Evolutionary conservation across 2,888 invertebrate species (phyloP).

Genomic region (Capitulum mitella): DNA sequence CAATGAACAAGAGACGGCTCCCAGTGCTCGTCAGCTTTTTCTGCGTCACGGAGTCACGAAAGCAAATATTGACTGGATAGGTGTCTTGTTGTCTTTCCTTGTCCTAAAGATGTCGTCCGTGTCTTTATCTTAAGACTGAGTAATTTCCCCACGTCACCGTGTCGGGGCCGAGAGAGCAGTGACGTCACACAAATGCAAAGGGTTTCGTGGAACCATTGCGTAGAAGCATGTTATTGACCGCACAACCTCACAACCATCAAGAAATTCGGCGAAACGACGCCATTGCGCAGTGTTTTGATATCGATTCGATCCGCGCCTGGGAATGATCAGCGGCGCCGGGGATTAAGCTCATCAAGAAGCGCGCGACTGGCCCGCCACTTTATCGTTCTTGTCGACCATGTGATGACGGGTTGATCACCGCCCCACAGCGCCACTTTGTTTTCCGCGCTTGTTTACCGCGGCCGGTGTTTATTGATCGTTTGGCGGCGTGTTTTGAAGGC

Average conservation of each 20-base stretch:
- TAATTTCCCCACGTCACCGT: too few species aligned
- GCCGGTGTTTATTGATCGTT: not conserved
- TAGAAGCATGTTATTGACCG: too few species aligned
- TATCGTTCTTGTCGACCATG: not conserved
- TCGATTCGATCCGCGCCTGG: too few species aligned
- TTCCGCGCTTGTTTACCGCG: not conserved
- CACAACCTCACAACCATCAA: too few species aligned
- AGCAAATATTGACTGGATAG: slow-evolving; percentile 1
- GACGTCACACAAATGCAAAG: too few species aligned
- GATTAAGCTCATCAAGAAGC: not conserved
- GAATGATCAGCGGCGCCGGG: not conserved
- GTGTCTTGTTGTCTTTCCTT: too few species aligned
- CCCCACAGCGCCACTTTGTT: not conserved
- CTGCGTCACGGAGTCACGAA: not conserved
- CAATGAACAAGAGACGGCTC: not conserved
- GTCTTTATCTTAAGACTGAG: too few species aligned
- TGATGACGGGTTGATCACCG: not conserved
- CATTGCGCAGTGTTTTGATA: too few species aligned
- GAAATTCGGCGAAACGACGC: too few species aligned
- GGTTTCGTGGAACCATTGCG: too few species aligned
- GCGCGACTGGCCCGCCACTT: not conserved
- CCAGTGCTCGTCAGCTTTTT: not conserved
- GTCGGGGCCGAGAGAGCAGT: too few species aligned
- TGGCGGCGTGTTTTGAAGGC: not conserved
- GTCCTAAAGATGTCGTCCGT: too few species aligned